A percentile compares a stretch with the other conserved stretches of the same genome.
These are phyloP conservation scores for Suncus etruscus DNA, from an alignment of 2,113 vertebrate species.

Conservation along the genomic window DNA sequence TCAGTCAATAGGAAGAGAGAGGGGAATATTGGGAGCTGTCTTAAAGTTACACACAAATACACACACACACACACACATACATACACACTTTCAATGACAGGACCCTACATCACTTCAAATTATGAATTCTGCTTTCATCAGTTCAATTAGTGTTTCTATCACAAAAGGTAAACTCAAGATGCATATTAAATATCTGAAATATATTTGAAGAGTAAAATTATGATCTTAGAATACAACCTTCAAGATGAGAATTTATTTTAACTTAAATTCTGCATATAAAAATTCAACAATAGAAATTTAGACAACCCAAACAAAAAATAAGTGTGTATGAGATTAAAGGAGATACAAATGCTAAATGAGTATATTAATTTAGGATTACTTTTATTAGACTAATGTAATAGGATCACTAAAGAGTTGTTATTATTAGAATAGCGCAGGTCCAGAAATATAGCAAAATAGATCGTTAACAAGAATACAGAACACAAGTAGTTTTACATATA, in stretches of 20 bases:
- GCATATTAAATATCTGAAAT: neutral
- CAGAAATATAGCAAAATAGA: neutral
- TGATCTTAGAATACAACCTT: neutral
- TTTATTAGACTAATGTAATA: no score
- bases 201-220: constrained; percentile 22
- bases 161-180: neutral
- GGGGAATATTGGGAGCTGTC: no score
- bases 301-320: no score
- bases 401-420: neutral
- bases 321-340: no score
- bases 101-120: no score
- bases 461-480: neutral
- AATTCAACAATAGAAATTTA: neutral
- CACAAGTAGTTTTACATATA: neutral
- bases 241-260: neutral
- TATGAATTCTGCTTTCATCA: neutral
- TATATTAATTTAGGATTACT: no score
- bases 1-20: no score
- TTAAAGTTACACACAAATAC: no score
- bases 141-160: neutral
- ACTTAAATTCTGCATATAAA: constrained; percentile 41
- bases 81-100: no score
- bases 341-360: no score
- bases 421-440: neutral
- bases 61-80: no score